Conservation (phyloP, 2,113 vertebrate species). For the Chunga burmeisteri region DNA sequence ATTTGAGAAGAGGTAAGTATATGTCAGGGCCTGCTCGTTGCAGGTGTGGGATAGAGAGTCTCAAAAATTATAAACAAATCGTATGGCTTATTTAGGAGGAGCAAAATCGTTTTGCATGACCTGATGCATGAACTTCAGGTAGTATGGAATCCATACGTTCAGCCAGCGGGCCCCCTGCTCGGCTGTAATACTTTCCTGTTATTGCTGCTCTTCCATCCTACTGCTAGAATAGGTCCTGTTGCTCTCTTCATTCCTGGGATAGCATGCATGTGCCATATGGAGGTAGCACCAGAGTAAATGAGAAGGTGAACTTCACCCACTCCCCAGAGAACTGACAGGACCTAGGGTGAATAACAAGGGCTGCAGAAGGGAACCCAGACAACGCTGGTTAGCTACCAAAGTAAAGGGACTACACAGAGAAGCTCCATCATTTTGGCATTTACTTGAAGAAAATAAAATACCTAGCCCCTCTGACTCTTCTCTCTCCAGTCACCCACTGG, state of each 20-base stretch:
- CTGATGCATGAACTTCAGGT: neutral
- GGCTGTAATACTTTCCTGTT: neutral
- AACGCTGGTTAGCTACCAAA: neutral
- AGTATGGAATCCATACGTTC: accelerated
- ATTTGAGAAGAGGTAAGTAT: neutral
- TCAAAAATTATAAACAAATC: neutral
- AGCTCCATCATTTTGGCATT: neutral
- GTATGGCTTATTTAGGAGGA: neutral
- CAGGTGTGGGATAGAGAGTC: neutral
- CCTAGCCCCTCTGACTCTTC: neutral
- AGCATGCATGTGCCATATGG: neutral
- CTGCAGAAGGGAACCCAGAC: neutral
- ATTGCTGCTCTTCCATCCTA: neutral
- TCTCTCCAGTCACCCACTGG: neutral
- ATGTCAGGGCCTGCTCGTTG: neutral
- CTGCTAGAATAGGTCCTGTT: neutral
- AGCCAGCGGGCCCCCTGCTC: accelerated
- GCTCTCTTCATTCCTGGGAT: neutral
- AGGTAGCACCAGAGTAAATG: neutral
- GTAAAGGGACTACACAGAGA: neutral
- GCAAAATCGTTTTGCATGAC: neutral
- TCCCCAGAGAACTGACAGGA: neutral
- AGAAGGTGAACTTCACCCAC: neutral
- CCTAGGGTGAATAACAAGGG: neutral
- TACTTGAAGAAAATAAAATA: neutral